Percentiles rank a stretch among this genome's conserved stretches.
Evolutionary conservation across 2,888 invertebrate genomes (phyloP).

Genomic region (Theodoxus fluviatilis): DNA sequence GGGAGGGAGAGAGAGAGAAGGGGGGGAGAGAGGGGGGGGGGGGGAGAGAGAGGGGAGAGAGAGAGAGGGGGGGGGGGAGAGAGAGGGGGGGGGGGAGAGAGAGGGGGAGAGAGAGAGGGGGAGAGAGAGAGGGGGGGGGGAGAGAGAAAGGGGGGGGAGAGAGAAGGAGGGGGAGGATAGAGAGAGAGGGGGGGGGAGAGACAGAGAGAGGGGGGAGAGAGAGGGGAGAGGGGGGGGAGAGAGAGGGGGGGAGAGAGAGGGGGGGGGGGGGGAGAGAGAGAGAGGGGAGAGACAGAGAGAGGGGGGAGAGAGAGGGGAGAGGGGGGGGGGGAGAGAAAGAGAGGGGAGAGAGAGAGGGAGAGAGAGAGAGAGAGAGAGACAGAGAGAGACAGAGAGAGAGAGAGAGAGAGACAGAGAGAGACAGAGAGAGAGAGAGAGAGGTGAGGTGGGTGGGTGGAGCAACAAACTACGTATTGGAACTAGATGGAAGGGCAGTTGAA

Average conservation of each 20-base stretch:
- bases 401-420: neutral
- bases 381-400: neutral
- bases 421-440: neutral
- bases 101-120: neutral
- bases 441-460: neutral
- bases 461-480: too few relatives aligned
- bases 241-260: constrained; percentile 7
- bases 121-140: neutral
- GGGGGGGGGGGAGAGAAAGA: too few relatives aligned
- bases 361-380: neutral
- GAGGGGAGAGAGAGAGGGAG: neutral
- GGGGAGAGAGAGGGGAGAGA: neutral
- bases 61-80: neutral
- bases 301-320: neutral
- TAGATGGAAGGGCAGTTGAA: too few relatives aligned
- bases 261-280: neutral
- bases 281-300: neutral
- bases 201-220: neutral
- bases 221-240: neutral
- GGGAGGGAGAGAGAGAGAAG: neutral
- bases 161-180: constrained; percentile 6
- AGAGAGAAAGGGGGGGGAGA: neutral
- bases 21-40: neutral
- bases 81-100: neutral
- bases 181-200: constrained; percentile 2